Conservation (phyloP, 2,888 invertebrate species). For the Dicyrtomina minuta region DNA sequence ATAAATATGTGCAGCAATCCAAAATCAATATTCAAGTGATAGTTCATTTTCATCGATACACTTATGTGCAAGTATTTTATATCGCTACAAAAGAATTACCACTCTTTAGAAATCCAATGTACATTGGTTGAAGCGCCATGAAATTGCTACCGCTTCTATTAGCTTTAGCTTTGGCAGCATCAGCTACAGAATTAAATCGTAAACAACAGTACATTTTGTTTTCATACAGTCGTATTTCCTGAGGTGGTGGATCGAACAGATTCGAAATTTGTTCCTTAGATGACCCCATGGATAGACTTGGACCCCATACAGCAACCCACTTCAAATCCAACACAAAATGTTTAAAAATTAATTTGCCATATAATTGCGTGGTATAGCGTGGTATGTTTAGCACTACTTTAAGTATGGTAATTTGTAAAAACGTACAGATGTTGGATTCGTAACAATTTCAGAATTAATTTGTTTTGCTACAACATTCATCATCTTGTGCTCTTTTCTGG, state of each 20-base stretch:
- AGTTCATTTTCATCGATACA: no score
- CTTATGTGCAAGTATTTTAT: no score
- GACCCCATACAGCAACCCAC: slow-evolving; percentile 79
- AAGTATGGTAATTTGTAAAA: background rate
- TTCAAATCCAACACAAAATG: slow-evolving; percentile 59
- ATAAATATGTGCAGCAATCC: no score
- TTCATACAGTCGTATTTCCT: slow-evolving; percentile 69
- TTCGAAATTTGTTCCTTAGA: slow-evolving; percentile 65
- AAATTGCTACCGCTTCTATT: slow-evolving; percentile 65
- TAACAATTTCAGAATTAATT: slow-evolving; percentile 30
- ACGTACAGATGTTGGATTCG: slow-evolving; percentile 27
- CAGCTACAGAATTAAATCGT: slow-evolving; percentile 61
- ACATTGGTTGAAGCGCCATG: slow-evolving; percentile 65
- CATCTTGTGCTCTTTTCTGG: slow-evolving; percentile 36
- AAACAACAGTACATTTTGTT: slow-evolving; percentile 82
- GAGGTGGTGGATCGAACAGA: slow-evolving; percentile 61
- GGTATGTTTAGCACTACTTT: background rate
- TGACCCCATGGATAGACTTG: slow-evolving; percentile 79
- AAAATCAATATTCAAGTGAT: no score
- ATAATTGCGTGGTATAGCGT: no score
- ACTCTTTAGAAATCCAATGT: slow-evolving; percentile 66
- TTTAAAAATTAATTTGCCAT: background rate
- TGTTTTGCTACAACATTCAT: slow-evolving; percentile 34
- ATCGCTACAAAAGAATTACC: slow-evolving; percentile 61
- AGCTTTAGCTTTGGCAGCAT: slow-evolving; percentile 64